Percentiles rank a stretch among this genome's conserved stretches.
These are phyloP conservation scores for Agriopis aurantiaria DNA, from an alignment of 2,888 invertebrate genomes.

Conservation along the genomic window DNA sequence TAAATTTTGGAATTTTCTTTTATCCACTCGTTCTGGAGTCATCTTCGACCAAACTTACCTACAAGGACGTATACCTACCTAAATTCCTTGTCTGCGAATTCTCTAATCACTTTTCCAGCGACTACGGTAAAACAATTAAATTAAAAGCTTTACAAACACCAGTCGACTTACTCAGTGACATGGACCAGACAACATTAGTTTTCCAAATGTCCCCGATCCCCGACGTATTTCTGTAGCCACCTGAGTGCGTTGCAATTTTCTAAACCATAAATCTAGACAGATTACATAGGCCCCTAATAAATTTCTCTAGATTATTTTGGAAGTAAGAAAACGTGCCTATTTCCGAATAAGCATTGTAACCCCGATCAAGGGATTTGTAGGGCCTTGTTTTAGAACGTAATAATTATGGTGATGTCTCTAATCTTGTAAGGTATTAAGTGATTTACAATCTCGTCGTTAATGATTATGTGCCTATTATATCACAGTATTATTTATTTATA, in stretches of 20 bases:
- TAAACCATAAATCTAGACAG: conserved; percentile 17
- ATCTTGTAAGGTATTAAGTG: conserved; percentile 11
- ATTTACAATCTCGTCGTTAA: conserved; percentile 7
- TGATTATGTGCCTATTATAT: conserved; percentile 5
- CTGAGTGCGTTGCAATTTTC: conserved; percentile 20
- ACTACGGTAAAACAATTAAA: conserved; percentile 10
- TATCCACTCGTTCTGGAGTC: background rate
- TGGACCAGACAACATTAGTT: background rate
- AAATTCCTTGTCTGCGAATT: background rate
- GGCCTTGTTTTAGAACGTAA: conserved; percentile 11
- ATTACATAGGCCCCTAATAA: conserved; percentile 23
- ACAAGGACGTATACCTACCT: background rate
- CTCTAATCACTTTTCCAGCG: conserved; percentile 2
- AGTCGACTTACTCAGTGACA: background rate
- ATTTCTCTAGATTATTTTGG: conserved; percentile 13
- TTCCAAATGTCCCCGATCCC: background rate
- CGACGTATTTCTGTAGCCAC: conserved; percentile 6
- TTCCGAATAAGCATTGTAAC: conserved; percentile 4
- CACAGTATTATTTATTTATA: background rate
- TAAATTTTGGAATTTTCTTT: too few species aligned
- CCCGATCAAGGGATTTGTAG: conserved; percentile 12
- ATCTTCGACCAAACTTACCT: background rate
- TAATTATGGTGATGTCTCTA: conserved; percentile 16
- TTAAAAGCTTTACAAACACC: conserved; percentile 19
- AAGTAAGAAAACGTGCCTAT: conserved; percentile 10